Conservation (phyloP, 2,797 vertebrate species). For the Cirrhinus mrigala region DNA sequence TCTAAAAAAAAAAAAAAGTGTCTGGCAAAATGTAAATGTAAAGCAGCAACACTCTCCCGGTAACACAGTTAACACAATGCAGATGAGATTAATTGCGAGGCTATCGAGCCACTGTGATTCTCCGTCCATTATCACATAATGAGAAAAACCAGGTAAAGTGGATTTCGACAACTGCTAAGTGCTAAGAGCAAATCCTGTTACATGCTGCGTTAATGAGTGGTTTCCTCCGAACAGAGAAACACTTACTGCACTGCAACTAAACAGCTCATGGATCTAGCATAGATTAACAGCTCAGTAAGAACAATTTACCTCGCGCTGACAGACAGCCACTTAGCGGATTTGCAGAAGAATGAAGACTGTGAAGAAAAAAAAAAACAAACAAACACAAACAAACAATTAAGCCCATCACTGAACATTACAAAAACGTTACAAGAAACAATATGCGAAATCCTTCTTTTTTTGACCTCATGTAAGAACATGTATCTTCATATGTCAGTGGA, state of each 20-base stretch:
- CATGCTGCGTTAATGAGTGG: conserved; percentile 55
- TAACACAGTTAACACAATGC: conserved; percentile 45
- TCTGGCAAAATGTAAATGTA: neutral
- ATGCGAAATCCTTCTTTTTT: conserved; percentile 83
- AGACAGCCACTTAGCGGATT: conserved; percentile 36
- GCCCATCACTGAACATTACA: neutral
- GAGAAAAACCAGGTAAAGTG: conserved; percentile 50
- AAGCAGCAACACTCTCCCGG: neutral
- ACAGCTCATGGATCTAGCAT: conserved; percentile 50
- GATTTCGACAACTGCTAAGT: conserved; percentile 57
- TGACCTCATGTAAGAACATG: conserved; percentile 84
- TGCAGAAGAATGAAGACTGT: conserved; percentile 33
- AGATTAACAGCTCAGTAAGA: conserved; percentile 55
- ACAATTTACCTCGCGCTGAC: conserved; percentile 37
- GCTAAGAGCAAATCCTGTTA: conserved; percentile 57
- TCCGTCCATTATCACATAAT: conserved; percentile 50
- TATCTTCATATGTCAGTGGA: conserved; percentile 87
- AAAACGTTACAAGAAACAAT: conserved; percentile 79
- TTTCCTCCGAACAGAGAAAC: conserved; percentile 50
- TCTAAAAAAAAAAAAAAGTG: conserved; percentile 33
- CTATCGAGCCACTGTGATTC: conserved; percentile 39
- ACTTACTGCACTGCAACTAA: conserved; percentile 47
- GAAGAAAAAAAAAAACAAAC: conserved; percentile 14
- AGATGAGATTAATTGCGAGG: conserved; percentile 56
- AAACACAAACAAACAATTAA: conserved; percentile 12